Base-by-base conservation (phyloP, 1,140 invertebrate genomes). In the Potamilus streckersoni region DNA sequence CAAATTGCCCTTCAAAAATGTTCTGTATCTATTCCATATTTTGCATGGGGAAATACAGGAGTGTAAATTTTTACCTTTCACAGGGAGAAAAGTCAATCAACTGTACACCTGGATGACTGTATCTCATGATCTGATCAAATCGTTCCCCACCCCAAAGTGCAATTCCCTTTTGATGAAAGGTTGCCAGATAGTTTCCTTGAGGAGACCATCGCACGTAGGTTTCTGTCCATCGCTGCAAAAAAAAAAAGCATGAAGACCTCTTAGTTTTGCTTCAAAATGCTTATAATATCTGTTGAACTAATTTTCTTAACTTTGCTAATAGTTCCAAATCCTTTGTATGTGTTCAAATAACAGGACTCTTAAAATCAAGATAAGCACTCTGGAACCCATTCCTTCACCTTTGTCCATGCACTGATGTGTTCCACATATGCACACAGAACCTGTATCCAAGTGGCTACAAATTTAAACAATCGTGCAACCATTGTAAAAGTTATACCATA, bases 81-180 rank as follows among this genome's bases (percentile, higher is more conserved):
- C 95, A 96, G 0, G 98, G 98, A 62, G 98, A 99, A 89, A 99
- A 99, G 82, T 98, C 98, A 73, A 99, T 96, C 79, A 96, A 97
- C 83, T 97, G 95, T 2, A 98, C 98, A 82, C 94, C 94, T 3
- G 93, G 91, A 88, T 99, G 98, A 74, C 92, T 93, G 88, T 99
- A 99, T 84, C 95, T 95, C 86, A 95, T 95, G 78, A 98, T 95
- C 88, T 98, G 96, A 14, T 93, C 92, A 91, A 98, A 99, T 79
- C 95, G 94, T 57, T 96, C 95, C 1, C 98, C 97, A 67, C 96
- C 98, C 98, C 98, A 99, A 27, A 99, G 91, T 0, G 96, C 97
- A 73, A 99, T 96, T 80, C 98, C 98, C 82, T 94, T 93, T 87
- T 94, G 94, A 89, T 99, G 98, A 90, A 99, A 97, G 0, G 98